Evolutionary conservation across 2,888 invertebrate species (phyloP).

Genomic region (Hemithea aestivaria): DNA sequence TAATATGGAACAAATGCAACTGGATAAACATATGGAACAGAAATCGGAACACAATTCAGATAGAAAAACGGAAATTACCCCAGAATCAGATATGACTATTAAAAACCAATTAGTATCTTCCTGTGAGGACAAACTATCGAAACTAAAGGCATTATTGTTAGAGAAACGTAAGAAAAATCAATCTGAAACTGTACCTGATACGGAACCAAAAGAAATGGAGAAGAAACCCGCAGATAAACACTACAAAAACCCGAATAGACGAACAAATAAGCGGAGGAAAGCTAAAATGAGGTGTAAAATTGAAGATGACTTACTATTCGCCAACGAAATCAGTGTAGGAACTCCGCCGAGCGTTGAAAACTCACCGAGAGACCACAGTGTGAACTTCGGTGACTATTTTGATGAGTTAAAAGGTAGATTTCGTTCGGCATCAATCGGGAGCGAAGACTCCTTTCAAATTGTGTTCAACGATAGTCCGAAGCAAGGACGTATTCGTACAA

Average conservation of each 20-base stretch:
- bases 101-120: conserved; percentile 45
- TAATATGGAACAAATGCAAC: too few relatives aligned
- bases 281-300: conserved; percentile 40
- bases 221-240: conserved; percentile 40
- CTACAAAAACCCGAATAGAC: conserved; percentile 44
- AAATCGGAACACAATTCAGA: background rate
- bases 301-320: conserved; percentile 47
- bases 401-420: conserved; percentile 64
- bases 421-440: conserved; percentile 46
- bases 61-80: background rate
- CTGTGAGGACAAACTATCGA: conserved; percentile 63
- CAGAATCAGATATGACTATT: background rate
- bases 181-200: conserved; percentile 4
- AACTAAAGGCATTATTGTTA: conserved; percentile 51
- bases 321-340: conserved; percentile 43
- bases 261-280: conserved; percentile 37
- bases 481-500: conserved; percentile 29
- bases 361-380: conserved; percentile 27
- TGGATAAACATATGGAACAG: background rate
- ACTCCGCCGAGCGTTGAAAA: conserved; percentile 38
- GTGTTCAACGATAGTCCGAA: conserved; percentile 56
- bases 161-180: conserved; percentile 35
- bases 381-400: conserved; percentile 41
- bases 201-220: conserved; percentile 28
- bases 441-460: conserved; percentile 70